A percentile compares a stretch with the other conserved stretches of the same genome.
Conservation (phyloP, 2,113 vertebrate genomes). For the Solea solea region DNA sequence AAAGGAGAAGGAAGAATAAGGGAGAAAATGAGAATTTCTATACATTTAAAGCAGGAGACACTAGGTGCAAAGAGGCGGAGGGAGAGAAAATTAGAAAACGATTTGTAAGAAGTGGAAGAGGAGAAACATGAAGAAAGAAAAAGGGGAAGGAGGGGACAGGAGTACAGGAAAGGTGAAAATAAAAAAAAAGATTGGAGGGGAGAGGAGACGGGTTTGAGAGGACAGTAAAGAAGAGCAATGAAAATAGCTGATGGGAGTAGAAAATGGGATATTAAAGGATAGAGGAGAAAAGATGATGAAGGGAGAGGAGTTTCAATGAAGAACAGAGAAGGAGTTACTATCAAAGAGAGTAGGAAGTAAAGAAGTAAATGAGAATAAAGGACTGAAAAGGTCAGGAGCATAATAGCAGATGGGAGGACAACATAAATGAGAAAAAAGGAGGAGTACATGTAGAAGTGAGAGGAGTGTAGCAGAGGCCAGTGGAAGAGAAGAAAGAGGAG, state of each 20-base stretch:
- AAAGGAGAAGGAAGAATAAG: no score
- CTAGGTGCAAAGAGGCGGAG: no score
- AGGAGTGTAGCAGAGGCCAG: not conserved
- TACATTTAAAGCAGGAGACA: no score
- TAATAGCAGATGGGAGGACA: slow-evolving; percentile 31
- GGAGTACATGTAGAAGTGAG: not conserved
- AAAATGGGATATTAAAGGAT: no score
- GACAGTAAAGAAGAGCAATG: no score
- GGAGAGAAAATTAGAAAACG: no score
- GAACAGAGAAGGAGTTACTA: not conserved
- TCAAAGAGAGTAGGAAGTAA: not conserved
- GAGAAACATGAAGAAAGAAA: no score
- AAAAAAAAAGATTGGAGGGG: not conserved
- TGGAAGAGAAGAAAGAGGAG: not conserved
- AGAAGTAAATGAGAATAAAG: not conserved
- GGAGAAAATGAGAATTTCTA: no score
- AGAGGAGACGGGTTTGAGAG: not conserved
- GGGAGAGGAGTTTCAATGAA: not conserved
- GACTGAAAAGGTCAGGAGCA: not conserved
- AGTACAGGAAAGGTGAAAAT: not conserved
- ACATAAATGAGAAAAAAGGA: slow-evolving; percentile 1
- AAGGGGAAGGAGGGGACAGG: not conserved
- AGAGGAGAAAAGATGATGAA: not conserved
- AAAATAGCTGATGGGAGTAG: no score
- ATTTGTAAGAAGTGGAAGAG: no score